A percentile compares a stretch with the other conserved stretches of the same genome.
Conservation (phyloP, 2,888 invertebrate species). For the Ormyrus nitidulus region DNA sequence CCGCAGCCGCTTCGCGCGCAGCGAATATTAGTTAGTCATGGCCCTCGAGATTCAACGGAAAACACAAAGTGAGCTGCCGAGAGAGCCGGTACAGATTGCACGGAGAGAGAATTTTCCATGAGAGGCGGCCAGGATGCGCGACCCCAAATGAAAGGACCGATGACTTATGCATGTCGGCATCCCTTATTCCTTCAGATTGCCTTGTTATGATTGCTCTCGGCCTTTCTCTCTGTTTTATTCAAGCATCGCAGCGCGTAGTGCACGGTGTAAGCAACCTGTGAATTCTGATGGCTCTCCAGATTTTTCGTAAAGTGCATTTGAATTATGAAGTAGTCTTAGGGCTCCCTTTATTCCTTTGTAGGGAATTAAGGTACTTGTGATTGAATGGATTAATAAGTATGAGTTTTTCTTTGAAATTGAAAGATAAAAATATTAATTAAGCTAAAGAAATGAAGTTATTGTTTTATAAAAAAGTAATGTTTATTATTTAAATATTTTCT, state of each 20-base stretch:
- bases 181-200: conserved; percentile 7
- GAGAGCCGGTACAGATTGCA: not conserved
- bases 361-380: no score
- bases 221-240: not conserved
- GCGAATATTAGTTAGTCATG: conserved; percentile 18
- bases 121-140: not conserved
- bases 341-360: no score
- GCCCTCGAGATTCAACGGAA: not conserved
- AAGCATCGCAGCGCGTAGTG: no score
- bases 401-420: not conserved
- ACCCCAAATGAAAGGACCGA: not conserved
- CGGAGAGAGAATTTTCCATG: conserved; percentile 21
- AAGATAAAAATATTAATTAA: not conserved
- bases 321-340: no score
- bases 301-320: no score
- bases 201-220: not conserved
- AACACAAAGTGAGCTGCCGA: not conserved
- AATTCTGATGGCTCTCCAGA: not conserved
- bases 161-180: conserved; percentile 12
- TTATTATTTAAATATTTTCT: no score
- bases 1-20: no score
- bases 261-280: not conserved
- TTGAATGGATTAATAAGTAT: no score
- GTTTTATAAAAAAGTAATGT: no score
- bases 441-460: no score